These are phyloP conservation scores for Harpegnathos saltator DNA, from an alignment of 1,140 invertebrate genomes.

Conservation along the genomic window DNA sequence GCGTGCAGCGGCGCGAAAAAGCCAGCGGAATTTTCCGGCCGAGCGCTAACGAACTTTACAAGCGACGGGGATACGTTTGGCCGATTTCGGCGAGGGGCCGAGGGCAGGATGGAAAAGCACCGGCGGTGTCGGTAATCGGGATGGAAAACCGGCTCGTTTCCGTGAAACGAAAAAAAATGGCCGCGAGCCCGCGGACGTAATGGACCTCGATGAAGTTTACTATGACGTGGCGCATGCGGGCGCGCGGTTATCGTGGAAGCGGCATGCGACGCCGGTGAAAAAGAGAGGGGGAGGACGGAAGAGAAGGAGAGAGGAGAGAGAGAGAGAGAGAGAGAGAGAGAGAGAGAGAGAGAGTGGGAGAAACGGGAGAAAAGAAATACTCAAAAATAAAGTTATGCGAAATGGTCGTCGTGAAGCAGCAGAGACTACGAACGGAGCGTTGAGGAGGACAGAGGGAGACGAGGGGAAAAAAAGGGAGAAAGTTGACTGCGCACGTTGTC, in stretches of 20 bases:
- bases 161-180: constrained; percentile 42
- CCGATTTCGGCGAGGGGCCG: constrained; percentile 34
- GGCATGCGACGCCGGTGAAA: constrained; percentile 5
- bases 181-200: constrained; percentile 33
- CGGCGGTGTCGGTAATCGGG: constrained; percentile 27
- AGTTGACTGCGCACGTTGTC: constrained; percentile 9
- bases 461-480: neutral
- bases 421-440: too few species aligned
- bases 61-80: constrained; percentile 23
- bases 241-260: constrained; percentile 30
- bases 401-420: too few species aligned
- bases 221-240: constrained; percentile 33
- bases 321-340: neutral
- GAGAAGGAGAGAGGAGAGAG: neutral
- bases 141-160: constrained; percentile 19
- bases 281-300: neutral
- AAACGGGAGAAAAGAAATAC: too few species aligned
- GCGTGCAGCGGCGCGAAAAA: constrained; percentile 65
- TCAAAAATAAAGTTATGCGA: too few species aligned
- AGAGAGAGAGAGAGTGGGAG: neutral
- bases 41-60: constrained; percentile 33
- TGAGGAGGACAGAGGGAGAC: too few species aligned
- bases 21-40: constrained; percentile 34
- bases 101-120: constrained; percentile 1
- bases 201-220: constrained; percentile 54